Base-by-base conservation (phyloP, 53 echinoderm and acorn worm species). In the Glandiceps talaboti region DNA sequence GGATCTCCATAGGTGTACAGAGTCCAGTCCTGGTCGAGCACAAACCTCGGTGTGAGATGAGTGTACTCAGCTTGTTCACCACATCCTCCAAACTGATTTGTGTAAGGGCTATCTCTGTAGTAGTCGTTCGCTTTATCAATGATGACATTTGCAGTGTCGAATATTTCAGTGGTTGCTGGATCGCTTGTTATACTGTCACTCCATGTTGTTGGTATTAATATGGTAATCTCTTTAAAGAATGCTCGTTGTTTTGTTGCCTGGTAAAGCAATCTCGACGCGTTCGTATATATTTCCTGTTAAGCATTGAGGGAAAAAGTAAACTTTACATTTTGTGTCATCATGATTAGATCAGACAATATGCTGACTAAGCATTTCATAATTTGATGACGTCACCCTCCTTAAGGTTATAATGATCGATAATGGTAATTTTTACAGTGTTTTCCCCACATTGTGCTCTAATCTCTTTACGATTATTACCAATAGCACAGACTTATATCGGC, bases 51-150 rank as follows among this genome's bases (percentile, higher is more conserved):
- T 1, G 92, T 87, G 0, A 92, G 82, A 33, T 92, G 89, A 76
- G 89, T 87, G 31, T 85, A 87, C 27, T 85, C 87, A 28, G 87
- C 89, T 14, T 85, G 85, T 45, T 85, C 76, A 0, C 89, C 92
- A 79, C 92, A 92, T 26, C 29, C 33, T 0, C 90, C 89, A 0
- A 85, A 87, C 64, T 92, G 92, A 29, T 85, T 82, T 1, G 84
- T 89, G 75, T 87, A 92, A 1, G 92, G 92, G 14, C 78, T 84
- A 1, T 87, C 25, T 30, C 30, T 74, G 0, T 30, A 84, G 20
- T 73, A n/a, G 26, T 33, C 29, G 77, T 84, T 84, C 28, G 30
- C 45, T 20, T 32, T 27, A 30, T 78, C 84, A 30, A 84, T 73
- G 33, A 84, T 79, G 74, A 84, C 30, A 32, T 84, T 79, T 1